Evolutionary conservation across 2,888 invertebrate species (phyloP), one percentile per base, ranked within the genome.

Genomic region (Steromphala cineraria): DNA sequence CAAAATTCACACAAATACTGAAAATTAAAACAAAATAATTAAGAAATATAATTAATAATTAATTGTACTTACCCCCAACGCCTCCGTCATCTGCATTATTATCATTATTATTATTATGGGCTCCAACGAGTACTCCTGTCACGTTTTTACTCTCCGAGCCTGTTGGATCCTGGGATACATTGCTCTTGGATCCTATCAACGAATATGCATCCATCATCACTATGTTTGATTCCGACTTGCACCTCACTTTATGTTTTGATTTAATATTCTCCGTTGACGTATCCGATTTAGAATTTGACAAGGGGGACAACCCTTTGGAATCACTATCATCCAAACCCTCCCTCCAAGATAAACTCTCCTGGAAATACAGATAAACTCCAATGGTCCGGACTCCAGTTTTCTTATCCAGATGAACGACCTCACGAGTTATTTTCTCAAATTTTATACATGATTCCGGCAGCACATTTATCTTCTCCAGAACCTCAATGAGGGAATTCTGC

Each of bases 401-500:
- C 36, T 40, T 36, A 40, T 71, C 71, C n/a, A 76, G n/a, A 75
- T 52, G 28, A 67, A 74, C 71, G 17, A 79, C 53, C 56, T 79
- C 80, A 10, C 82, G 79, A 24, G 77, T 74, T 31, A 82, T 81
- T 62, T 78, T 80, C 7, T 78, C 67, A 71, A 82, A 71, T 8
- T 78, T 76, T 24, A 56, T 62, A 40, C 71, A 71, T 10, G 71
- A 71, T 19, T 71, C 55, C 21, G 36, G 53, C 17, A 86, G 53
- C 0, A 86, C 78, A 46, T 83, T 75, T 62, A 86, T 76, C 67
- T 82, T 82, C 67, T 85, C 84, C 40, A 86, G 67, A 10, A 81
- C 53, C 40, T 83, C 83, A 24, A 85, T 83, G 31, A 86, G 15
- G 8, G 62, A 52, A 46, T 67, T 78, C 62, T 62, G 40, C 24